Conservation (phyloP, 2,797 vertebrate species). For the Danio choprae region DNA sequence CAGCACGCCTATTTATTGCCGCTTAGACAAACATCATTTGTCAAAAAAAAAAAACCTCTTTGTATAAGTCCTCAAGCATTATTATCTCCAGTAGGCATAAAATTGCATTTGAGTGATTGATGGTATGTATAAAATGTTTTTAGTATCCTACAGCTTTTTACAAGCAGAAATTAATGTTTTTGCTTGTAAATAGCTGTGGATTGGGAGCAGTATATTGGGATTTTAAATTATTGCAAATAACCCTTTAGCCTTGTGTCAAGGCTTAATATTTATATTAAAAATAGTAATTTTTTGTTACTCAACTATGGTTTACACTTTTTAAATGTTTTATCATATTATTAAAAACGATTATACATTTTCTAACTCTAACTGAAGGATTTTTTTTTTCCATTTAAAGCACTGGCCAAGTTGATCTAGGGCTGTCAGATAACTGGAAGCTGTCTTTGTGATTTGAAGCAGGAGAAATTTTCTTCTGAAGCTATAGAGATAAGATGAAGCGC, state of each 20-base stretch:
- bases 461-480: not conserved
- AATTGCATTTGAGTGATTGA: slow-evolving; percentile 34
- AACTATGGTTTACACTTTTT: not conserved
- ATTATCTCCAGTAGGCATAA: slow-evolving; percentile 34
- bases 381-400: too few species aligned
- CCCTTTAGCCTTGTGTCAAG: not conserved
- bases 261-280: not conserved
- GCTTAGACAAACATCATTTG: slow-evolving; percentile 31
- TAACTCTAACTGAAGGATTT: too few species aligned
- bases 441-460: not conserved
- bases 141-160: slow-evolving; percentile 25
- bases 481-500: not conserved
- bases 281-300: not conserved
- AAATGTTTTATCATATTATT: not conserved
- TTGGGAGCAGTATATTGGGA: not conserved
- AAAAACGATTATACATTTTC: not conserved
- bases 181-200: not conserved
- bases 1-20: slow-evolving; percentile 15
- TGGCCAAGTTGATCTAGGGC: not conserved
- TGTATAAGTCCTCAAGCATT: slow-evolving; percentile 20
- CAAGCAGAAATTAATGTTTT: not conserved
- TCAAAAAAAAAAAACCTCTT: slow-evolving; percentile 11
- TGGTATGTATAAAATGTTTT: slow-evolving; percentile 27
- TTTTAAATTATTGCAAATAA: slow-evolving; percentile 5
- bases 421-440: slow-evolving; percentile 21